Evolutionary conservation across 2,888 invertebrate genomes (phyloP).

Genomic region (Rhogogaster chlorosoma): DNA sequence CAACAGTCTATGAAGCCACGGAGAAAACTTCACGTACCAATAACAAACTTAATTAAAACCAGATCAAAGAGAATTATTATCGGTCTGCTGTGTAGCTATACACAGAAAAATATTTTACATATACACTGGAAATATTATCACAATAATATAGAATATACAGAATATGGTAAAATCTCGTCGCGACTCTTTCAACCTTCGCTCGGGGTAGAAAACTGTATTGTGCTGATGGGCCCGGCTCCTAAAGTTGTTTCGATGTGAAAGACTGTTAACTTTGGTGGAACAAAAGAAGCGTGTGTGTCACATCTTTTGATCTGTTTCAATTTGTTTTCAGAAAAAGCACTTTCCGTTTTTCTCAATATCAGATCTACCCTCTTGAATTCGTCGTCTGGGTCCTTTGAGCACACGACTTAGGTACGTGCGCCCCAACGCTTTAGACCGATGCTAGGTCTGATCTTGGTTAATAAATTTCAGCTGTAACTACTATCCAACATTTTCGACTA

Average conservation of each 20-base stretch:
- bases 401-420: neutral
- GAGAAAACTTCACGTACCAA: slow-evolving; percentile 27
- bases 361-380: neutral
- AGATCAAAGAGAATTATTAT: slow-evolving; percentile 42
- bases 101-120: neutral
- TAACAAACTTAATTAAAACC: slow-evolving; percentile 43
- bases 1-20: neutral
- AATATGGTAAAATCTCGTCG: neutral
- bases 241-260: neutral
- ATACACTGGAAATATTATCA: neutral
- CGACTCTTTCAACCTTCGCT: neutral
- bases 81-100: neutral
- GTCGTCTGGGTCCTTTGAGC: neutral
- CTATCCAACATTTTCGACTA: no score
- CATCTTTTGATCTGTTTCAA: slow-evolving; percentile 1
- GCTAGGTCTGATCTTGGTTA: neutral
- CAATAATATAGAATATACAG: neutral
- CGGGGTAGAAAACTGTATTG: neutral
- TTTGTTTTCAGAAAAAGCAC: slow-evolving; percentile 7
- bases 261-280: neutral
- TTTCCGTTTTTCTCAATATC: slow-evolving; percentile 32
- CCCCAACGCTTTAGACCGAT: neutral
- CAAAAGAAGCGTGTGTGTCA: neutral
- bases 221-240: neutral
- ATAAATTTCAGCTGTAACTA: no score